phyloP scores from a whole-genome alignment of 2,888 invertebrate species.

The Acanthopleura granulata region DNA sequence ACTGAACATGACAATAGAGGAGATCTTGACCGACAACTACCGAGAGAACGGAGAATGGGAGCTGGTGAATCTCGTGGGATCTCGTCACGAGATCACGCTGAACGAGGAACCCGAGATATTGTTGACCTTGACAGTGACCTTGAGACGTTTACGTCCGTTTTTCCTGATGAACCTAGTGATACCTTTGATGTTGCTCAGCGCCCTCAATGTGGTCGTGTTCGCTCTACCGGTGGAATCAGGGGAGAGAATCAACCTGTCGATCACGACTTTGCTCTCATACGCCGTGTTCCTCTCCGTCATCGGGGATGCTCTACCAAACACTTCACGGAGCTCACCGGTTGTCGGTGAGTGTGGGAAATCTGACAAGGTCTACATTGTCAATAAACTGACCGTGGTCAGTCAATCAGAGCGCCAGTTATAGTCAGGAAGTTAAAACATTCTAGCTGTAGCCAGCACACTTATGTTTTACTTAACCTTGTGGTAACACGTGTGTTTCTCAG shows the following conservation, averaged over 20 bases:
- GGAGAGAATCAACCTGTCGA: slow-evolving; percentile 30
- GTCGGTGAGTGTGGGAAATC: not conserved
- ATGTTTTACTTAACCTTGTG: no score
- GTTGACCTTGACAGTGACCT: not conserved
- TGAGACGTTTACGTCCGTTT: slow-evolving; percentile 1
- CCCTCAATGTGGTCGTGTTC: slow-evolving; percentile 20
- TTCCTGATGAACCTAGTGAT: not conserved
- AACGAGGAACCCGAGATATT: not conserved
- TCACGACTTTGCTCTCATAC: slow-evolving; percentile 30
- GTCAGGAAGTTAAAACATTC: no score
- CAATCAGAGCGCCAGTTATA: no score
- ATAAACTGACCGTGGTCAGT: no score
- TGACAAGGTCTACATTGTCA: no score
- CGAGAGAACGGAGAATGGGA: slow-evolving; percentile 22
- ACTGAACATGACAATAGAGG: not conserved
- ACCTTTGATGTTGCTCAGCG: slow-evolving; percentile 12
- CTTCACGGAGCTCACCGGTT: not conserved
- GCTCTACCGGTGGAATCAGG: slow-evolving; percentile 31
- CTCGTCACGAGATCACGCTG: slow-evolving; percentile 9
- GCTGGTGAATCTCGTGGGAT: not conserved
- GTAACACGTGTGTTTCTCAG: no score
- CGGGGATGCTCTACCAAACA: slow-evolving; percentile 3
- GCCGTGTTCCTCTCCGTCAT: slow-evolving; percentile 27
- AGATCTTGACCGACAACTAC: not conserved
- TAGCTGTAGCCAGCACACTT: no score